Conservation (phyloP, 2,888 invertebrate genomes). For the Megamerina dolium region DNA sequence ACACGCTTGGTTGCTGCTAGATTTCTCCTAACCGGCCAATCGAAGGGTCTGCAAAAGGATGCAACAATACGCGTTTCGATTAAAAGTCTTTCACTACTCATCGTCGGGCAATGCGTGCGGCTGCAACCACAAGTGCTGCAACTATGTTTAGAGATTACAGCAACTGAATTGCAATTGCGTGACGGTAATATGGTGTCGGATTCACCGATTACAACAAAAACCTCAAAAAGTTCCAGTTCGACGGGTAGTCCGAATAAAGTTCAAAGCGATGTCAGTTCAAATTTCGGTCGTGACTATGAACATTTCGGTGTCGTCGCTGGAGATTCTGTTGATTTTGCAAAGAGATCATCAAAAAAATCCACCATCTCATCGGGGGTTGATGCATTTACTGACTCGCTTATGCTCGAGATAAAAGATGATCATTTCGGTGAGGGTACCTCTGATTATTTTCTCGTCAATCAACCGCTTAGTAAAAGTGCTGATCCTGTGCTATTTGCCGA, state of each 20-base stretch:
- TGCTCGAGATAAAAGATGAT: slow-evolving; percentile 59
- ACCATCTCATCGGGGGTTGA: neutral
- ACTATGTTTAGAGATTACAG: slow-evolving; percentile 58
- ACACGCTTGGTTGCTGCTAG: slow-evolving; percentile 42
- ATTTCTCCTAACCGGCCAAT: slow-evolving; percentile 43
- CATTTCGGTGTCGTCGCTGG: slow-evolving; percentile 25
- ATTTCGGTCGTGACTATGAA: slow-evolving; percentile 30
- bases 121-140: slow-evolving; percentile 70
- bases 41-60: slow-evolving; percentile 61
- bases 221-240: slow-evolving; percentile 17
- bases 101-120: slow-evolving; percentile 68
- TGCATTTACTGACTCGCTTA: slow-evolving; percentile 42
- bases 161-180: slow-evolving; percentile 29
- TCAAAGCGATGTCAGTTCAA: slow-evolving; percentile 29
- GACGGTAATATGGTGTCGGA: slow-evolving; percentile 8
- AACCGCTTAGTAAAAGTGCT: slow-evolving; percentile 34
- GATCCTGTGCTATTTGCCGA: slow-evolving; percentile 35
- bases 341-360: slow-evolving; percentile 2
- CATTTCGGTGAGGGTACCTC: slow-evolving; percentile 55
- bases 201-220: neutral
- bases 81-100: slow-evolving; percentile 78
- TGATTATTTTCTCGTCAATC: slow-evolving; percentile 23
- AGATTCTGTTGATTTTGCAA: slow-evolving; percentile 11
- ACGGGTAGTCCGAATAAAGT: slow-evolving; percentile 26
- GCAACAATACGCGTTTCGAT: slow-evolving; percentile 79